Evolutionary conservation across 2,113 vertebrate species (phyloP).

Genomic region (Colistium nudipinnis): DNA sequence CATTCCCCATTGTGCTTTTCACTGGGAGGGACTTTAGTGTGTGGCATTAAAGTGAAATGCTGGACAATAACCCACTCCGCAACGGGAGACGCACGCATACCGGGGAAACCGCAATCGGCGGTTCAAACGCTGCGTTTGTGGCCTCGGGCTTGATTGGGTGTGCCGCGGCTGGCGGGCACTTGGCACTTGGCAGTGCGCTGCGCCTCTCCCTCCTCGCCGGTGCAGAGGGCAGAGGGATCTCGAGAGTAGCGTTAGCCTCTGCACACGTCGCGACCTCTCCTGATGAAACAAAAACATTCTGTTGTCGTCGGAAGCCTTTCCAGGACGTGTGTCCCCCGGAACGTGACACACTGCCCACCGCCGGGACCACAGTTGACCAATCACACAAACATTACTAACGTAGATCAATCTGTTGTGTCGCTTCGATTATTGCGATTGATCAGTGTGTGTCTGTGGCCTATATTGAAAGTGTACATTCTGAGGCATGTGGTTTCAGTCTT

Average conservation of each 20-base stretch:
- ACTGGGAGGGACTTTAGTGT: neutral
- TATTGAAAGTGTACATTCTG: too few relatives aligned
- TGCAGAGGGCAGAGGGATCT: neutral
- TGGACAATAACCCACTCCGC: constrained; percentile 16
- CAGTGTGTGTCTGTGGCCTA: too few relatives aligned
- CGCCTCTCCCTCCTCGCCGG: neutral
- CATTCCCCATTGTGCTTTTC: neutral
- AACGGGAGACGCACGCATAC: too few relatives aligned
- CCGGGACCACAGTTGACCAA: too few relatives aligned
- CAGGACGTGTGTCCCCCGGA: too few relatives aligned
- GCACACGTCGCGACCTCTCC: neutral
- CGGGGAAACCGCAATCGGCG: neutral
- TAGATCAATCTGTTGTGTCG: too few relatives aligned
- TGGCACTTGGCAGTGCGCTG: constrained; percentile 11
- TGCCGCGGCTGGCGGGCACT: constrained; percentile 5
- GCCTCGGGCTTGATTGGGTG: constrained; percentile 18
- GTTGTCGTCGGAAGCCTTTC: too few relatives aligned
- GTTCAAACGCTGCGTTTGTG: constrained; percentile 15
- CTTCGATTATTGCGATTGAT: too few relatives aligned
- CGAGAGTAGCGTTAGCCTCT: neutral
- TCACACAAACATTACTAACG: neutral
- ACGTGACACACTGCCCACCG: too few relatives aligned
- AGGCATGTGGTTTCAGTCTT: too few relatives aligned
- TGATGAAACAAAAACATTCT: neutral
- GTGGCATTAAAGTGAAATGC: neutral